A percentile compares a stretch with the other conserved stretches of the same genome.
Conservation (phyloP, 92 coral and sea anemone species). For the Phenganax subtilis region DNA sequence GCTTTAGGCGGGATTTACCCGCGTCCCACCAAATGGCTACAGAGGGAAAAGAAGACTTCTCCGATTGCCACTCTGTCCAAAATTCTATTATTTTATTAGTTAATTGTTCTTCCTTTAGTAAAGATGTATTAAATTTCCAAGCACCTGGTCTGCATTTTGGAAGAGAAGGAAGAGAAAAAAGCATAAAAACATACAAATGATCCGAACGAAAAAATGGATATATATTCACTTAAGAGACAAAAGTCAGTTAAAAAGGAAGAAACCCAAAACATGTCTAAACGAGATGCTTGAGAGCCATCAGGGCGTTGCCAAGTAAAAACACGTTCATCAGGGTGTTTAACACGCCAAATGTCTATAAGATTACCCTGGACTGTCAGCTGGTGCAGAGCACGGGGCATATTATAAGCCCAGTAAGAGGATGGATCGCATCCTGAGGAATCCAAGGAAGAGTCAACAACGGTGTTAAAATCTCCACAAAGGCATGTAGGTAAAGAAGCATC, state of each 20-base stretch:
- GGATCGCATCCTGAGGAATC: conserved; percentile 8
- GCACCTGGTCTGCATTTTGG: background rate
- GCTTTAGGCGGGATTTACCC: background rate
- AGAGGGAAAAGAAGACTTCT: background rate
- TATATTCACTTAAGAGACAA: background rate
- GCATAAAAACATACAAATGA: background rate
- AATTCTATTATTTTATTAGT: background rate
- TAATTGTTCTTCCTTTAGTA: background rate
- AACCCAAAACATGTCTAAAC: conserved; percentile 15
- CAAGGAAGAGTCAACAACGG: background rate
- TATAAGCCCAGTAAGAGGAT: conserved; percentile 1
- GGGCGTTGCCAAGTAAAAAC: background rate
- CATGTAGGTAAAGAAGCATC: background rate
- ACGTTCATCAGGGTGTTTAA: background rate
- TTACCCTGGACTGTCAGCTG: background rate
- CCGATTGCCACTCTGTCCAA: background rate
- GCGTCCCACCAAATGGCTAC: conserved; percentile 10
- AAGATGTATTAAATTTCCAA: background rate
- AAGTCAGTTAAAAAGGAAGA: background rate
- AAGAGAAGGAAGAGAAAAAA: background rate
- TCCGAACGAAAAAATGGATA: conserved; percentile 13
- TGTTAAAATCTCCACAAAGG: conserved; percentile 9
- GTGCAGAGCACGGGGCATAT: background rate
- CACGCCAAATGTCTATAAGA: background rate
- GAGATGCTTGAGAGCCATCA: background rate